Conservation (phyloP, 2,113 vertebrate species). For the Dicrurus megarhynchus region DNA sequence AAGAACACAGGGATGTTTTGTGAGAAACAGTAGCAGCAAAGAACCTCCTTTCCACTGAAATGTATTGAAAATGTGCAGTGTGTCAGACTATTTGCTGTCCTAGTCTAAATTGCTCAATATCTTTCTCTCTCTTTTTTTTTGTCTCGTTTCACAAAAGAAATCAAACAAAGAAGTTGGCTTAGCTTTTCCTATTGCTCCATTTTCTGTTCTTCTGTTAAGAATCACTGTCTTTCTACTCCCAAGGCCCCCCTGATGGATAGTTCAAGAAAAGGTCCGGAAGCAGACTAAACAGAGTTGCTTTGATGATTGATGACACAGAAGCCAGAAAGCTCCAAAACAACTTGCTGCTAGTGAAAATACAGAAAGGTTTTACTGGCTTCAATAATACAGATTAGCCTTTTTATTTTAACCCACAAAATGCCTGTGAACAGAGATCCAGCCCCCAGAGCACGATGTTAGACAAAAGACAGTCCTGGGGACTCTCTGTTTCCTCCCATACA, state of each 20-base stretch:
- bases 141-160: constrained; percentile 12
- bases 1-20: not conserved
- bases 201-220: constrained; percentile 1
- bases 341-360: not conserved
- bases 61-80: not conserved
- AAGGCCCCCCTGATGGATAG: not conserved
- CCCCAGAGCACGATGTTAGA: not conserved
- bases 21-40: not conserved
- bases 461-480: not conserved
- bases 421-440: not conserved
- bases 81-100: not conserved
- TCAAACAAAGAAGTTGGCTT: not conserved
- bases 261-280: not conserved
- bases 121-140: not conserved
- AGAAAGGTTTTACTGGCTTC: not conserved
- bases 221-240: not conserved
- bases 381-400: not conserved
- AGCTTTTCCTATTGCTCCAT: not conserved
- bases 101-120: not conserved
- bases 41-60: not conserved
- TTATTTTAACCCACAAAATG: not conserved
- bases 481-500: not conserved
- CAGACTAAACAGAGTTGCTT: not conserved
- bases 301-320: not conserved
- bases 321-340: not conserved